phyloP scores from a whole-genome alignment of 2,888 invertebrate genomes.

The Spisula solida region DNA sequence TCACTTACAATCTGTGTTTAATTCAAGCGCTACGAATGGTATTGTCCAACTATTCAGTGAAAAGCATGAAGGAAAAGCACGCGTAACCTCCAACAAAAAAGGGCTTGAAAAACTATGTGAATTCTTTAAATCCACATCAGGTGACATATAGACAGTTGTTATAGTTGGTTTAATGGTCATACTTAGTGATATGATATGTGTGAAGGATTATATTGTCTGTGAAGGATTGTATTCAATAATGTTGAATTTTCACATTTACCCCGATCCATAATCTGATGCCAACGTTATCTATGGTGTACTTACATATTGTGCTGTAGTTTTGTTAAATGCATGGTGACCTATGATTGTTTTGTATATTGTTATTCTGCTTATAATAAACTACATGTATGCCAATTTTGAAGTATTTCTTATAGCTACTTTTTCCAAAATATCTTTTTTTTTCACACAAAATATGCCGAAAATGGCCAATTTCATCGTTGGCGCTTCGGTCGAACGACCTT shows the following conservation, averaged over 20 bases:
- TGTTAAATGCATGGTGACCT: constrained; percentile 14
- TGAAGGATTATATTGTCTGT: neutral
- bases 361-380: neutral
- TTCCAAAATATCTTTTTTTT: neutral
- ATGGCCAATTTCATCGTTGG: neutral
- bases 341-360: neutral
- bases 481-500: neutral
- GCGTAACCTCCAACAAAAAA: constrained; percentile 37
- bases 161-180: neutral
- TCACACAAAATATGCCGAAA: neutral
- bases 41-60: constrained; percentile 14
- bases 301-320: neutral
- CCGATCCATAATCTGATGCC: neutral
- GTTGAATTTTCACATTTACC: neutral
- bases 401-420: constrained; percentile 10
- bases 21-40: neutral
- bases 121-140: neutral
- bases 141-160: neutral
- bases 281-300: neutral
- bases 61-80: constrained; percentile 25
- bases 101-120: constrained; percentile 8
- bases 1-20: constrained; percentile 5
- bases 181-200: neutral
- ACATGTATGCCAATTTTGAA: constrained; percentile 11
- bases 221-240: neutral